These are phyloP conservation scores for Oxygymnocypris stewartii DNA, from an alignment of 2,113 vertebrate species.

Conservation along the genomic window DNA sequence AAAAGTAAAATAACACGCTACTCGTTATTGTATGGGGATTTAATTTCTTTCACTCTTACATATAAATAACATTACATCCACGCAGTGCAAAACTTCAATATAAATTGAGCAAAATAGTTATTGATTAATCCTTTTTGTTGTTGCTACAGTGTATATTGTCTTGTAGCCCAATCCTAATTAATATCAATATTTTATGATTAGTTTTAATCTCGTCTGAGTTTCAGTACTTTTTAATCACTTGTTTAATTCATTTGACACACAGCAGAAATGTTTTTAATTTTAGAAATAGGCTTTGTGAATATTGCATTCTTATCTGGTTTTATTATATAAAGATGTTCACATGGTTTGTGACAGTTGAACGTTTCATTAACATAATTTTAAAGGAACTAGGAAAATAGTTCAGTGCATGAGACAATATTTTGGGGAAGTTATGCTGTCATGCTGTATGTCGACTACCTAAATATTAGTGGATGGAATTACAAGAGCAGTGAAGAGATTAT, in stretches of 20 bases:
- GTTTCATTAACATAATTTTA: not conserved
- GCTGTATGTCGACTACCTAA: not conserved
- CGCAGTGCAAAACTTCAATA: not conserved
- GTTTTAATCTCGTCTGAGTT: no score
- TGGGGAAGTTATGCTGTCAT: not conserved
- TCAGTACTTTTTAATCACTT: no score
- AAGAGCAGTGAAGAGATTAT: not conserved
- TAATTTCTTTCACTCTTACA: not conserved
- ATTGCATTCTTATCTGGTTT: not conserved
- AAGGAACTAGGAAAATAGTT: not conserved
- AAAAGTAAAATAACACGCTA: no score
- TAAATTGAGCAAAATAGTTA: not conserved
- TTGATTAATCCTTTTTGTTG: not conserved
- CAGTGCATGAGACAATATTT: not conserved
- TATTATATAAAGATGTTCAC: not conserved
- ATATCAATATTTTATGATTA: not conserved
- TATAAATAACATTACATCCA: not conserved
- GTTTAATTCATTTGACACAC: not conserved
- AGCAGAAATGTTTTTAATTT: no score
- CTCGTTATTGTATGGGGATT: not conserved
- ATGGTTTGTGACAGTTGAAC: not conserved
- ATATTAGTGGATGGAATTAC: not conserved
- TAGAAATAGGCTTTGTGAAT: not conserved
- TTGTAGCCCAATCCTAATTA: not conserved
- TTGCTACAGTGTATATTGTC: not conserved